Conservation (phyloP, 2,888 invertebrate species). For the Ctenicera cuprea region DNA sequence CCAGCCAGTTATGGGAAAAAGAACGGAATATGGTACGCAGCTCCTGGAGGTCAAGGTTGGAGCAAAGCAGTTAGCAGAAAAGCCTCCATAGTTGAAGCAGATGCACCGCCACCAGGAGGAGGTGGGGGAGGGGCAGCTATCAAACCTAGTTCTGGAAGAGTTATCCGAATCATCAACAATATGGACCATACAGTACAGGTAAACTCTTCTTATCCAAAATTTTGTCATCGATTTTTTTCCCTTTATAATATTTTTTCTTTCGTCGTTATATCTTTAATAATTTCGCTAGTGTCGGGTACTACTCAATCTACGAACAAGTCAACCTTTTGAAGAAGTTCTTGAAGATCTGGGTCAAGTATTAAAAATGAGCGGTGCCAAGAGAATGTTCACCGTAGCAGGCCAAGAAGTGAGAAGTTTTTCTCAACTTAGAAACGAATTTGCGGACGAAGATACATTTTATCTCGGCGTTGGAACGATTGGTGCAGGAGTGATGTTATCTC, state of each 20-base stretch:
- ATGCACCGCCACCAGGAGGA: slow-evolving; percentile 82
- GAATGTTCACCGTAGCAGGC: slow-evolving; percentile 93
- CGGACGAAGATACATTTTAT: slow-evolving; percentile 94
- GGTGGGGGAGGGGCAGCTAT: slow-evolving; percentile 70
- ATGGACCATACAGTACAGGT: slow-evolving; percentile 94
- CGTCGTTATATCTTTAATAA: too few species aligned
- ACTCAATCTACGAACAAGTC: slow-evolving; percentile 92
- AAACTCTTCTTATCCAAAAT: slow-evolving; percentile 55
- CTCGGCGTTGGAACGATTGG: slow-evolving; percentile 77
- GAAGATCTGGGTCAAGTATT: slow-evolving; percentile 95
- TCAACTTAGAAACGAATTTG: slow-evolving; percentile 93
- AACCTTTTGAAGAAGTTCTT: slow-evolving; percentile 95
- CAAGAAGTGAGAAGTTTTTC: slow-evolving; percentile 97
- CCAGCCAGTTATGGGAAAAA: slow-evolving; percentile 94
- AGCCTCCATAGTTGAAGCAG: slow-evolving; percentile 89
- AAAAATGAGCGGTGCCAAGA: slow-evolving; percentile 92
- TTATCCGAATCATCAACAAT: slow-evolving; percentile 95
- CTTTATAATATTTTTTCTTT: neutral
- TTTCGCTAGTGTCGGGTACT: slow-evolving; percentile 87
- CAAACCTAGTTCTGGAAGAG: slow-evolving; percentile 88
- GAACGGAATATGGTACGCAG: slow-evolving; percentile 90
- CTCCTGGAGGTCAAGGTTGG: slow-evolving; percentile 76
- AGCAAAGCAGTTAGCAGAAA: slow-evolving; percentile 85
- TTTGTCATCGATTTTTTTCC: too few species aligned
- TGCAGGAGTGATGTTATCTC: slow-evolving; percentile 76